Conservation (phyloP, 2,797 vertebrate species). For the Microctenopoma lineatum region DNA sequence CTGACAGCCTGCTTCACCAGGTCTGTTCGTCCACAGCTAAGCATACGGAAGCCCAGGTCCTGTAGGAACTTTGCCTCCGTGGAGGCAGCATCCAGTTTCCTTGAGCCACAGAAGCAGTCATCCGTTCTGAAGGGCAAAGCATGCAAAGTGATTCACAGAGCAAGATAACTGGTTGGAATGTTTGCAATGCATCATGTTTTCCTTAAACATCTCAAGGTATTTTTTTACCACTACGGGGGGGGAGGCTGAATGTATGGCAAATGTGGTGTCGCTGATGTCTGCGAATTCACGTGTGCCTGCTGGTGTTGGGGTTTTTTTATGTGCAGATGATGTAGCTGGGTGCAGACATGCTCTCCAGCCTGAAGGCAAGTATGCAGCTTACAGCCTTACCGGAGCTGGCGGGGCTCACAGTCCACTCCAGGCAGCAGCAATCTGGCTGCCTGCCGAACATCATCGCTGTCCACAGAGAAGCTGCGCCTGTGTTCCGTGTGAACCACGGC, state of each 20-base stretch:
- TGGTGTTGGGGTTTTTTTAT: background rate
- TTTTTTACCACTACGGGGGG: background rate
- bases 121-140: slow-evolving; percentile 88
- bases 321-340: slow-evolving; percentile 4
- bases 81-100: slow-evolving; percentile 94
- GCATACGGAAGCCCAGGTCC: slow-evolving; percentile 97
- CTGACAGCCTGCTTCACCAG: slow-evolving; percentile 96
- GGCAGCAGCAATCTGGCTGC: slow-evolving; percentile 93
- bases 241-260: background rate
- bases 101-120: slow-evolving; percentile 96
- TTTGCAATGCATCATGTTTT: slow-evolving; percentile 26
- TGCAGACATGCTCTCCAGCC: slow-evolving; percentile 26
- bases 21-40: slow-evolving; percentile 97
- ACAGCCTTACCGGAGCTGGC: slow-evolving; percentile 91
- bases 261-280: slow-evolving; percentile 7
- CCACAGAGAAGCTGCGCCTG: slow-evolving; percentile 95
- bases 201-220: slow-evolving; percentile 22
- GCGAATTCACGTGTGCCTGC: slow-evolving; percentile 4
- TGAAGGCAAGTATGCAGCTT: slow-evolving; percentile 7
- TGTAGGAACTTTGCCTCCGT: slow-evolving; percentile 97
- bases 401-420: slow-evolving; percentile 96
- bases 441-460: slow-evolving; percentile 98
- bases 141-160: slow-evolving; percentile 40
- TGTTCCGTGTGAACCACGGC: slow-evolving; percentile 93
- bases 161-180: slow-evolving; percentile 13